Evolutionary conservation across 2,797 vertebrate genomes (phyloP).

Genomic region (Anguilla marmorata): DNA sequence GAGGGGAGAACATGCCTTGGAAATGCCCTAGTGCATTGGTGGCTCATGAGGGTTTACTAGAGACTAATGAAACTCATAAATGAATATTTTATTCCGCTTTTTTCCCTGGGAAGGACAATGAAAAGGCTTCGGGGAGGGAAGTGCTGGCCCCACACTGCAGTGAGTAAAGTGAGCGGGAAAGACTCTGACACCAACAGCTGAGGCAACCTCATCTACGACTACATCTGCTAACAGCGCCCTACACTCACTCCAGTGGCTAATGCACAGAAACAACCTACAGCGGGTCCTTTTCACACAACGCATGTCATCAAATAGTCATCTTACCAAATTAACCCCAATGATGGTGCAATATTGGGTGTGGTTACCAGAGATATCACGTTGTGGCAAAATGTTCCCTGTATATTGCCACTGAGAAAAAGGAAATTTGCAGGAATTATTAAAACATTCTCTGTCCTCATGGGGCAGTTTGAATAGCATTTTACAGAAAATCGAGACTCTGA

Average conservation of each 20-base stretch:
- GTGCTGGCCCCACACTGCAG: background rate
- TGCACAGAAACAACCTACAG: background rate
- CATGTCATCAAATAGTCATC: background rate
- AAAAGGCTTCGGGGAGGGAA: background rate
- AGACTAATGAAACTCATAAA: slow-evolving; percentile 2
- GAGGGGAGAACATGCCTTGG: background rate
- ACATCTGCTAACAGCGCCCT: background rate
- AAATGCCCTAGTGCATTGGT: background rate
- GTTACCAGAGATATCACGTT: background rate
- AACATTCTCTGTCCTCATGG: background rate
- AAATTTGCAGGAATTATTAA: background rate
- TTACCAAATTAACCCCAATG: background rate
- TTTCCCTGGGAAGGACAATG: background rate
- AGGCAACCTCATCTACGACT: background rate
- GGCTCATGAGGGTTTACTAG: background rate
- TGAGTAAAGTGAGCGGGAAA: background rate
- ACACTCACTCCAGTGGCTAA: background rate
- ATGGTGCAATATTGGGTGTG: background rate
- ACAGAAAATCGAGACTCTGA: background rate
- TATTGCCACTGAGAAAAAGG: background rate
- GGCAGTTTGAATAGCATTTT: background rate
- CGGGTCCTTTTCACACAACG: background rate
- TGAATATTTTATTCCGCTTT: background rate
- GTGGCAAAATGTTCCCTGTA: background rate
- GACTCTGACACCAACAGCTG: slow-evolving; percentile 17